phyloP scores from a whole-genome alignment of 2,113 vertebrate species.

The Odocoileus virginianus region DNA sequence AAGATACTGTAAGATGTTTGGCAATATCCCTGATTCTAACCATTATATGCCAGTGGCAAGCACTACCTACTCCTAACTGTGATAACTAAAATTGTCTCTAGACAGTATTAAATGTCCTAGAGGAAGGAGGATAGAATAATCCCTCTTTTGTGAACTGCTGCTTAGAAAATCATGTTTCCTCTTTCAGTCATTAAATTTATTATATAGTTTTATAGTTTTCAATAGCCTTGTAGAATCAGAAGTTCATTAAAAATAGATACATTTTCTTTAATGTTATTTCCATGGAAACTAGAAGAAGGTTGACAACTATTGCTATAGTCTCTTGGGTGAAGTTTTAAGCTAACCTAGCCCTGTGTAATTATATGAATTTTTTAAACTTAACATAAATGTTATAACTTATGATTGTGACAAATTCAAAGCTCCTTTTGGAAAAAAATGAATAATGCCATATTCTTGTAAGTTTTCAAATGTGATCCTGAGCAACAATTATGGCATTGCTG shows the following conservation, averaged over 20 bases:
- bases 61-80: background rate
- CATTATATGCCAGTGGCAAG: background rate
- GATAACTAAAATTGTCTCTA: background rate
- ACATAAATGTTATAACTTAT: conserved; percentile 45
- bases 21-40: background rate
- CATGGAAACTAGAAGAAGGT: conserved; percentile 78
- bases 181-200: background rate
- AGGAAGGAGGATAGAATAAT: background rate
- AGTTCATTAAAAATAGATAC: conserved; percentile 55
- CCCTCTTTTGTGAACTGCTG: background rate
- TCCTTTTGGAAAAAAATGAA: conserved; percentile 27
- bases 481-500: conserved; percentile 6
- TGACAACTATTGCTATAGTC: conserved; percentile 57
- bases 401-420: conserved; percentile 27
- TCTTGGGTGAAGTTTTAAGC: conserved; percentile 54
- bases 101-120: background rate
- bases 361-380: conserved; percentile 58
- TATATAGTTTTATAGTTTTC: conserved; percentile 71
- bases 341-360: conserved; percentile 68
- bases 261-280: conserved; percentile 74
- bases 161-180: background rate
- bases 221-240: conserved; percentile 72
- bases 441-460: background rate
- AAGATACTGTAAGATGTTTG: background rate
- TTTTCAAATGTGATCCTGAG: conserved; percentile 58